These are phyloP conservation scores for Staurois parvus DNA, from an alignment of 2,797 vertebrate species.

Conservation along the genomic window DNA sequence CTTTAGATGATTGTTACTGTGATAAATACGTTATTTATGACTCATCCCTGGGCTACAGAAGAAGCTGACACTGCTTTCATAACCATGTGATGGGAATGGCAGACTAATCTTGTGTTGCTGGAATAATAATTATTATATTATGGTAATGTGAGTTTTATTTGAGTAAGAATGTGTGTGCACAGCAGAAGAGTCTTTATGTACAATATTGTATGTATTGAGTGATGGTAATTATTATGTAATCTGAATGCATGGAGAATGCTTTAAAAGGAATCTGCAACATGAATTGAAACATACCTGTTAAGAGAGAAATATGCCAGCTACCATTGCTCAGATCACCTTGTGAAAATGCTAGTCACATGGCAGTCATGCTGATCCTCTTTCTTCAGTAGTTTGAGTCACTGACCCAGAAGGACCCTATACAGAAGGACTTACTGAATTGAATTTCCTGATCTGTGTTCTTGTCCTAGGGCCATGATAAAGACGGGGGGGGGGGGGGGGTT, in stretches of 20 bases:
- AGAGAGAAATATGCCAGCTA: background rate
- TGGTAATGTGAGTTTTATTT: background rate
- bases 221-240: background rate
- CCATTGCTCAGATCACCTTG: too few species aligned
- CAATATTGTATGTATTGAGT: background rate
- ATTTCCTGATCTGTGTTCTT: too few species aligned
- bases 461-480: too few species aligned
- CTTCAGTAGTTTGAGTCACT: too few species aligned
- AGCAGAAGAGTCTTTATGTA: background rate
- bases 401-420: too few species aligned
- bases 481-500: too few species aligned
- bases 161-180: background rate
- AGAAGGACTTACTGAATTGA: too few species aligned
- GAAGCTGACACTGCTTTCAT: background rate
- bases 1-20: background rate
- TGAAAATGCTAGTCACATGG: too few species aligned
- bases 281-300: too few species aligned
- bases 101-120: constrained; percentile 19
- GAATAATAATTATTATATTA: background rate
- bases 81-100: background rate
- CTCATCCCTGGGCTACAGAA: constrained; percentile 29
- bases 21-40: constrained; percentile 37
- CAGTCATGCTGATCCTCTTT: too few species aligned
- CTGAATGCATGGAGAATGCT: background rate
- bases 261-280: background rate